These are phyloP conservation scores for Trochalopteron elliotii DNA, from an alignment of 2,113 vertebrate genomes.

Conservation along the genomic window DNA sequence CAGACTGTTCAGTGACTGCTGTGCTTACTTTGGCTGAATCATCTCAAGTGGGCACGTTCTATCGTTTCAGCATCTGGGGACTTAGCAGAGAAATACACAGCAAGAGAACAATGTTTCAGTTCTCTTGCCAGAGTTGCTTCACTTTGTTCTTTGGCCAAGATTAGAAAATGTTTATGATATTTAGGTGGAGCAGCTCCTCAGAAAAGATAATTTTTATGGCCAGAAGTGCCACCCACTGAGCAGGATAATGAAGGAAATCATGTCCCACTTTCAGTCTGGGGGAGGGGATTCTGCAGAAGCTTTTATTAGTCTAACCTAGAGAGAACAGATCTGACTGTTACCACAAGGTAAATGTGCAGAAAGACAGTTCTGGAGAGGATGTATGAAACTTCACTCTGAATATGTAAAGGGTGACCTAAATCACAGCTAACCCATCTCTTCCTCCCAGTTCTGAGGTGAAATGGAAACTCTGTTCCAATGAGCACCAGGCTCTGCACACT, in stretches of 20 bases:
- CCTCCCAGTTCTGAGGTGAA: neutral
- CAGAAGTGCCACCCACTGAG: slow-evolving; percentile 58
- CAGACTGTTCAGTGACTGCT: slow-evolving; percentile 23
- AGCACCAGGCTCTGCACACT: neutral
- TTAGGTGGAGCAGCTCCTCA: slow-evolving; percentile 61
- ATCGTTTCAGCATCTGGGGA: slow-evolving; percentile 60
- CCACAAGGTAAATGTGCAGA: neutral
- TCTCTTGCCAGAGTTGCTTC: slow-evolving; percentile 60
- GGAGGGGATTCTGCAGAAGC: neutral
- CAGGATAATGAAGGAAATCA: slow-evolving; percentile 48
- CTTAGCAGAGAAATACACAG: slow-evolving; percentile 38
- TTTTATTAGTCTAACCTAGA: slow-evolving; percentile 7
- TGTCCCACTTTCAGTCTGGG: neutral
- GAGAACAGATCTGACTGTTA: neutral
- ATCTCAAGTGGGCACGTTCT: slow-evolving; percentile 12
- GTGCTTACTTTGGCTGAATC: slow-evolving; percentile 62
- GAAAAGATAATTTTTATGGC: slow-evolving; percentile 41
- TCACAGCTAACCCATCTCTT: neutral
- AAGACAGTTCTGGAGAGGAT: neutral
- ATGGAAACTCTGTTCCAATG: neutral
- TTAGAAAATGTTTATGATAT: slow-evolving; percentile 52
- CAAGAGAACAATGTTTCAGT: slow-evolving; percentile 59
- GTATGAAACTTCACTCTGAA: neutral
- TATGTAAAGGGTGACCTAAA: neutral
- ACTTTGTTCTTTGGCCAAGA: slow-evolving; percentile 64